phyloP scores from a whole-genome alignment of 2,797 vertebrate species.

The Coccyzus lansbergi region DNA sequence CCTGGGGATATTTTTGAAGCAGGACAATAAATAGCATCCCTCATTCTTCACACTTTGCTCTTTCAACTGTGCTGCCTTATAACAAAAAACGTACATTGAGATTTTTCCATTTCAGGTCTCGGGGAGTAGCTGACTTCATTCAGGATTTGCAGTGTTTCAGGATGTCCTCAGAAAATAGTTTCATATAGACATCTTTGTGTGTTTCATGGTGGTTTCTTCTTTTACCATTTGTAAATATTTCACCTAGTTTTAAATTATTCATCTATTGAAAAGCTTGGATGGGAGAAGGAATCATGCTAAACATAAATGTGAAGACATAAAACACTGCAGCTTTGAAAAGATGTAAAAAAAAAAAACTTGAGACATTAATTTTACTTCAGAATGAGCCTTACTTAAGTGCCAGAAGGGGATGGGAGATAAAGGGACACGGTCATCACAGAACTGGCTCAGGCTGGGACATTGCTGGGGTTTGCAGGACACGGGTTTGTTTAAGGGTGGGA shows the following conservation, averaged over 20 bases:
- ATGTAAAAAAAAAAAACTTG: neutral
- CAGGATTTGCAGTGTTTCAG: neutral
- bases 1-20: neutral
- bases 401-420: neutral
- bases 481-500: neutral
- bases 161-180: neutral
- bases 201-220: neutral
- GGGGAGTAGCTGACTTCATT: neutral
- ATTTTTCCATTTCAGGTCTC: neutral
- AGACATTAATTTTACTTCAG: neutral
- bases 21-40: neutral
- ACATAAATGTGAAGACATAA: neutral
- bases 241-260: slow-evolving; percentile 22
- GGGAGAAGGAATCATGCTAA: neutral
- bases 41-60: neutral
- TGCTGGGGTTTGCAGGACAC: neutral
- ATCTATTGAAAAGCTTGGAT: slow-evolving; percentile 17
- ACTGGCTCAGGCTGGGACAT: neutral
- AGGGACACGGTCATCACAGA: accelerated
- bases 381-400: neutral
- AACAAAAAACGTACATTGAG: neutral
- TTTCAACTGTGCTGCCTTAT: neutral
- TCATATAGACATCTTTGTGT: neutral
- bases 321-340: neutral
- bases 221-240: slow-evolving; percentile 32